Evolutionary conservation across 2,888 invertebrate genomes (phyloP).

Genomic region (Brassicogethes aeneus): DNA sequence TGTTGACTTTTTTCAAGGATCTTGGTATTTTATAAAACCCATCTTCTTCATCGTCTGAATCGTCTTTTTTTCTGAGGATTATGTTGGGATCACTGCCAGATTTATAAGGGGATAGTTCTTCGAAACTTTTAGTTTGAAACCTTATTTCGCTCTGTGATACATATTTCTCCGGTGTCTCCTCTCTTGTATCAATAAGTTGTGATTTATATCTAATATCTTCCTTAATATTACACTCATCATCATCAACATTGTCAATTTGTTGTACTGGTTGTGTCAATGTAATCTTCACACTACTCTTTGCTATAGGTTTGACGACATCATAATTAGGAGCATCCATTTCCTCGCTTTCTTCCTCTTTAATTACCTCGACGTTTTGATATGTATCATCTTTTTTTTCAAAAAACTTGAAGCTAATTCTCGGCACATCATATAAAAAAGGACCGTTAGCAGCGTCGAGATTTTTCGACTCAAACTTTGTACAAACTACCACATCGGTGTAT

Average conservation of each 20-base stretch:
- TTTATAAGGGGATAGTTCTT: constrained; percentile 20
- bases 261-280: not conserved
- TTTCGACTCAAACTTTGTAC: constrained; percentile 12
- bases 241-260: constrained; percentile 6
- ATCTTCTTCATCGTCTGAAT: constrained; percentile 23
- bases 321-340: constrained; percentile 20
- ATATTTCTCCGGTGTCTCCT: constrained; percentile 13
- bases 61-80: constrained; percentile 14
- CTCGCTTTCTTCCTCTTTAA: constrained; percentile 15
- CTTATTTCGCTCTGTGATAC: constrained; percentile 21
- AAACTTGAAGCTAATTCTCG: constrained; percentile 39
- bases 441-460: constrained; percentile 23
- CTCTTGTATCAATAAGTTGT: constrained; percentile 4
- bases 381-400: constrained; percentile 24
- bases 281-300: not conserved
- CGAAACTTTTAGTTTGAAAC: not conserved
- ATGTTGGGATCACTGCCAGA: constrained; percentile 37
- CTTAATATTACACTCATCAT: constrained; percentile 6
- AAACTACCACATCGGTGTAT: constrained; percentile 19
- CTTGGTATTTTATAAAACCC: constrained; percentile 37
- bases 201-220: constrained; percentile 7
- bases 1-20: constrained; percentile 23
- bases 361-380: constrained; percentile 3
- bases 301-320: constrained; percentile 12
- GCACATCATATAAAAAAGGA: constrained; percentile 36